Percentiles rank a stretch among this genome's conserved stretches.
Evolutionary conservation across 2,888 invertebrate genomes (phyloP).

Genomic region (Hermaeophaga mercurialis): DNA sequence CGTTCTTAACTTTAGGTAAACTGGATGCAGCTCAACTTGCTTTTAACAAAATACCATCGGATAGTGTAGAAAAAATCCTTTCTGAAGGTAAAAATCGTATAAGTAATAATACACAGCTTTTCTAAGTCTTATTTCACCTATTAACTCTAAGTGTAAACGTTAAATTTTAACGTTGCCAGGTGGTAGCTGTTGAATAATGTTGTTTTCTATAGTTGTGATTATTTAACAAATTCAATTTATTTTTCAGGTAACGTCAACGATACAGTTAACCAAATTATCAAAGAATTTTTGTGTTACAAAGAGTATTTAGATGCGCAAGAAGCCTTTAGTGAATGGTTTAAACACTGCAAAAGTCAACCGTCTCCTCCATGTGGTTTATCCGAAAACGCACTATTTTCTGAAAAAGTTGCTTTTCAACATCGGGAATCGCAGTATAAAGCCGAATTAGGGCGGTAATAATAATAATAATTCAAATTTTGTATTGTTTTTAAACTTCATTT

Average conservation of each 20-base stretch:
- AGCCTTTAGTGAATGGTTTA: slow-evolving; percentile 88
- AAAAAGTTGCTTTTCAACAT: slow-evolving; percentile 88
- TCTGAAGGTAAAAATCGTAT: too few relatives aligned
- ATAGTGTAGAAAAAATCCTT: slow-evolving; percentile 66
- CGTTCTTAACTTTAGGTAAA: slow-evolving; percentile 81
- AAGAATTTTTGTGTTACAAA: slow-evolving; percentile 87
- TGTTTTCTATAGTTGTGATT: too few relatives aligned
- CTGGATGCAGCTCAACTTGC: slow-evolving; percentile 81
- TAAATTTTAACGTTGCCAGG: too few relatives aligned
- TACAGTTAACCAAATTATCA: slow-evolving; percentile 62
- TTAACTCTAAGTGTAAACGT: too few relatives aligned
- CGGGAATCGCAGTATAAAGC: slow-evolving; percentile 76
- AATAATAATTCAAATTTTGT: neutral
- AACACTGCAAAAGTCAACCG: slow-evolving; percentile 80
- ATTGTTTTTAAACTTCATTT: neutral
- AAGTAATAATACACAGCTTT: too few relatives aligned
- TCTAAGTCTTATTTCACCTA: too few relatives aligned
- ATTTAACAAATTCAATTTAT: neutral
- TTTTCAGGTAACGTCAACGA: slow-evolving; percentile 56
- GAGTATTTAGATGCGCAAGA: slow-evolving; percentile 87
- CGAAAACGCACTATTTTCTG: slow-evolving; percentile 75
- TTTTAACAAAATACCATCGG: slow-evolving; percentile 72
- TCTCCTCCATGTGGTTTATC: slow-evolving; percentile 66
- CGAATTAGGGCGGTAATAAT: slow-evolving; percentile 67
- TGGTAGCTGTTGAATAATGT: too few relatives aligned